phyloP scores from a whole-genome alignment of 1,140 invertebrate genomes.

The Chironomus tepperi region DNA sequence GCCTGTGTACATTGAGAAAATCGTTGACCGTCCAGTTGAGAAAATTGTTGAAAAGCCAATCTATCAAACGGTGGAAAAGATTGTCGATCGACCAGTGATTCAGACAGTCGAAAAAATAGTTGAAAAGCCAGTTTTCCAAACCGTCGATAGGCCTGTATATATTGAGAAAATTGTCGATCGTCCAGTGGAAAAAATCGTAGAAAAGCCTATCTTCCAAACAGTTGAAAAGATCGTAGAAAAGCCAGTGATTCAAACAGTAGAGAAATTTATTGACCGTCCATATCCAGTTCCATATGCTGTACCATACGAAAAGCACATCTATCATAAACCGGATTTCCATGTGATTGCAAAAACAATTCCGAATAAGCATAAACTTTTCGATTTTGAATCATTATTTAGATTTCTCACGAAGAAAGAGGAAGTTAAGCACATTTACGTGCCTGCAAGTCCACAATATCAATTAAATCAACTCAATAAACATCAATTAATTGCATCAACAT shows the following conservation, averaged over 20 bases:
- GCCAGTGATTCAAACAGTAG: slow-evolving; percentile 28
- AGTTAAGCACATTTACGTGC: neutral
- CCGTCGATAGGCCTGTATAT: slow-evolving; percentile 43
- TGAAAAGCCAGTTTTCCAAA: slow-evolving; percentile 44
- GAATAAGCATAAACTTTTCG: neutral
- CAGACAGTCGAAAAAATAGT: slow-evolving; percentile 32
- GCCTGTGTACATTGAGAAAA: slow-evolving; percentile 44
- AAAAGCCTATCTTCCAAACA: neutral
- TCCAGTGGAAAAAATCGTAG: slow-evolving; percentile 29
- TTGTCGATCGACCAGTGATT: slow-evolving; percentile 25
- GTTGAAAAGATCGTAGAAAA: slow-evolving; percentile 17
- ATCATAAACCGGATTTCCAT: slow-evolving; percentile 1
- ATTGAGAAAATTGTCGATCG: slow-evolving; percentile 44
- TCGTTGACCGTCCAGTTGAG: slow-evolving; percentile 39
- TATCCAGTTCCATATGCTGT: slow-evolving; percentile 31
- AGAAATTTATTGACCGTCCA: slow-evolving; percentile 41
- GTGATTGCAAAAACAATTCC: slow-evolving; percentile 8
- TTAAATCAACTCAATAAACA: neutral
- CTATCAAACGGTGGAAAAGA: neutral
- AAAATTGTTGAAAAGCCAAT: slow-evolving; percentile 21
- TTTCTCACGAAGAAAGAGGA: slow-evolving; percentile 11
- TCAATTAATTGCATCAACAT: slow-evolving; percentile 15
- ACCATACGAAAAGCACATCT: neutral
- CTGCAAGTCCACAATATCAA: slow-evolving; percentile 13
- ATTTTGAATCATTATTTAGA: neutral